Percentiles rank a stretch among this genome's conserved stretches.
phyloP scores from a whole-genome alignment of 1,140 invertebrate species.

The Drosophila micromelanica region DNA sequence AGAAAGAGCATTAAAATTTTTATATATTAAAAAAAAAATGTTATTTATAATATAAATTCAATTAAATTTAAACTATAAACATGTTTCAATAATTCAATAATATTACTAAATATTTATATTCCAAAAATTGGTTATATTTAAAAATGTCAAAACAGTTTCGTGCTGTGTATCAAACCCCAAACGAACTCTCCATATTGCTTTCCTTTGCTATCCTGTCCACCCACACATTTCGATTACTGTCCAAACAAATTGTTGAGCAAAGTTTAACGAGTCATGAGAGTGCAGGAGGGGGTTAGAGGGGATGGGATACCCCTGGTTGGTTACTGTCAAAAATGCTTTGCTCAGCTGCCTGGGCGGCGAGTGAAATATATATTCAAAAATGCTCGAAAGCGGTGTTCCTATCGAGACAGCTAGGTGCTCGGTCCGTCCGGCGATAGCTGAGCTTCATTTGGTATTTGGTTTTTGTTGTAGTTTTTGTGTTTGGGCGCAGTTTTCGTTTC shows the following conservation, averaged over 20 bases:
- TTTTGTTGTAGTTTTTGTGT: background rate
- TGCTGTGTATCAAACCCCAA: no score
- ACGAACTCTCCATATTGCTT: background rate
- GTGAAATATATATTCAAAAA: slow-evolving; percentile 55
- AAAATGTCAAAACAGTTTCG: no score
- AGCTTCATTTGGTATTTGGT: background rate
- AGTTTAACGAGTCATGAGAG: slow-evolving; percentile 31
- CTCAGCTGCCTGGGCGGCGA: slow-evolving; percentile 31
- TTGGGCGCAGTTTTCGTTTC: slow-evolving; percentile 48
- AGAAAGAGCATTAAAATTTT: no score
- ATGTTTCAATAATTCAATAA: no score
- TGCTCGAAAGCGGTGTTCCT: slow-evolving; percentile 2
- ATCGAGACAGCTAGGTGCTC: background rate
- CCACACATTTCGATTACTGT: slow-evolving; percentile 63
- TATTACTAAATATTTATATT: no score
- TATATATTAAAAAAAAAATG: no score
- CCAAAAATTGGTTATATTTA: no score
- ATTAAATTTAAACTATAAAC: no score
- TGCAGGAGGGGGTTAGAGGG: slow-evolving; percentile 1
- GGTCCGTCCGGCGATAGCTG: background rate
- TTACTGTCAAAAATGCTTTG: slow-evolving; percentile 33
- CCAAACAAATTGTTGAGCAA: slow-evolving; percentile 59
- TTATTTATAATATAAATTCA: no score
- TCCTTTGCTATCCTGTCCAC: background rate
- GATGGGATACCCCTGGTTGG: no score